Base-by-base conservation (phyloP, 2,888 invertebrate genomes). In the Platerodrilus igneus region DNA sequence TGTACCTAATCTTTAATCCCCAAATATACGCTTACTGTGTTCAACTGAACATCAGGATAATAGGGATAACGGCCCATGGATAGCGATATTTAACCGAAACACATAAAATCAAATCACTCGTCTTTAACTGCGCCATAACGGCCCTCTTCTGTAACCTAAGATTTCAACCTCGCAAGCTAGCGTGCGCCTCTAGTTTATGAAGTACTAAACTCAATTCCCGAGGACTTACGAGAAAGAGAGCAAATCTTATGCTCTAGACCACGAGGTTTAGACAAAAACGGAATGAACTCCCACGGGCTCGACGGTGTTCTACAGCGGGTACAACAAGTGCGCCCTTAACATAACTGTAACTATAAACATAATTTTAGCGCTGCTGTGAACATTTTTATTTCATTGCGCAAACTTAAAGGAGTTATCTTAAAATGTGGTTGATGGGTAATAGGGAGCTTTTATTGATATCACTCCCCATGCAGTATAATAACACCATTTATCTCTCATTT, bases 271-370 rank as follows among this genome's bases (percentile, higher is more conserved):
- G 51, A 52, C 41, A 50, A 48, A 45, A 51, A 50, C 38, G 44
- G 41, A 38, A 38, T 21, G 28, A 47, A 50, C 46, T 57, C 59
- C 59, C 59, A 57, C 59, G 53, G 58, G 61, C 58, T 57, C 47
- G 13, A 23, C 52, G 56, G 51, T 56, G 56, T 59, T 58, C 62
- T 58, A 56, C 54, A 53, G 58, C 54, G 60, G 56, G 64, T 61
- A 67, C 67, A 67, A 67, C 67, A 67, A 67, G 67, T 67, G 67
- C 66, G 66, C 66, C 63, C 65, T 67, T 64, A 66, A 66, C 65
- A 63, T 67, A 67, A 67, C 63, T 64, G 65, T 66, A 63, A 66
- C 67, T 65, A 67, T 67, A 67, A 67, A 67, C 67, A 67, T 67
- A 67, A 67, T 67, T 67, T 65, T 58, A 57, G 60, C 58, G 62